Evolutionary conservation across 2,797 vertebrate species (phyloP), one percentile per base, ranked within the genome.

Genomic region (Peromyscus melanophrys): DNA sequence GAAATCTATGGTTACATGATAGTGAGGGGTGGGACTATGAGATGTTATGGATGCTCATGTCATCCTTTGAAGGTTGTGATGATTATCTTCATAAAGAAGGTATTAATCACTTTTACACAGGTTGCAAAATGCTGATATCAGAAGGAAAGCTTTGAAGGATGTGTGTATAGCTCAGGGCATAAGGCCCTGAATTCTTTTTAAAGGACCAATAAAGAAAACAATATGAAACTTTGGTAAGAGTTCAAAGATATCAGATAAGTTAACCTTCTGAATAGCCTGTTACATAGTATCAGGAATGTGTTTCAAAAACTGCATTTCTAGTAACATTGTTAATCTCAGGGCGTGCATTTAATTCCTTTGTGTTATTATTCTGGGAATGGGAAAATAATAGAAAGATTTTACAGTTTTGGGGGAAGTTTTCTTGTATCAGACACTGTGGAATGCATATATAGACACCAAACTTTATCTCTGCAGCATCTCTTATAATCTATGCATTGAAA

Each of bases 311-410:
- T 46, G 9, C 17, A 61, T 83, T 43, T 82, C 16, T 1, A 46
- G 69, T 11, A 21, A 4, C 19, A 55, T 9, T 57, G 4, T 57
- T 37, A 37, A 55, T 16, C 27, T 0, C 0, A 13, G 25, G 8
- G 1, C 2, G 3, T 34, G 16, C 10, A 16, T 16, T 84, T 71
- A 77, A 46, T 43, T 61, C 34, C 2, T 67, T 49, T 49, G 0
- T 6, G 73, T 89, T 61, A 86, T 21, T 25, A 83, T 57, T 63
- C 37, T 40, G 19, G 73, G 57, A 67, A 69, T 75, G n/a, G 49
- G 25, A 27, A 63, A 57, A 19, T 0, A 87, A 29, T 57, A 87
- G 67, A 87, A 37, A 37, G 9, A 6, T 13, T 43, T 52, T 73
- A 37, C 34, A 7, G 34, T 80, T 91, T 69, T 19, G 23, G 31